Conservation (phyloP, 1,140 invertebrate species). For the Drosophila persimilis region DNA sequence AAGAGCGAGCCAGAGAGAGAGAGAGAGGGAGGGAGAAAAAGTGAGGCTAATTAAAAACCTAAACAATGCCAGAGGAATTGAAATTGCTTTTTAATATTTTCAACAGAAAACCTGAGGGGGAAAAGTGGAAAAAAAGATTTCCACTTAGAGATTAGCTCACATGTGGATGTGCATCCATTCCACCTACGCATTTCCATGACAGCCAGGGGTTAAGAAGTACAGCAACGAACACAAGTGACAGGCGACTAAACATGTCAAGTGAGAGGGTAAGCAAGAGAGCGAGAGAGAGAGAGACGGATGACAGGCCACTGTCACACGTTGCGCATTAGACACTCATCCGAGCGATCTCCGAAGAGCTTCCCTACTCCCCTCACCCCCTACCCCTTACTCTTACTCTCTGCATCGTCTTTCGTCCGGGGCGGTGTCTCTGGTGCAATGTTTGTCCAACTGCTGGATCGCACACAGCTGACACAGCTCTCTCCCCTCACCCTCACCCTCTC, state of each 20-base stretch:
- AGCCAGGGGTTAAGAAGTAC: conserved; percentile 11
- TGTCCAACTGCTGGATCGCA: conserved; percentile 35
- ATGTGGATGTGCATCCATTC: conserved; percentile 9
- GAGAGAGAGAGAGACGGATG: conserved; percentile 4
- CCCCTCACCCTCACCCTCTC: conserved; percentile 6
- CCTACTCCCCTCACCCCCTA: too few relatives aligned
- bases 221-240: too few relatives aligned
- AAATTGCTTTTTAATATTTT: conserved; percentile 76
- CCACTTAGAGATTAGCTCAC: conserved; percentile 55
- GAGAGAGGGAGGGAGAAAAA: neutral
- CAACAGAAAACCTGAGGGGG: conserved; percentile 45
- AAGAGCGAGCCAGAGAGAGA: too few relatives aligned
- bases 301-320: conserved; percentile 46
- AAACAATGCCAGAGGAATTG: conserved; percentile 40
- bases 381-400: neutral
- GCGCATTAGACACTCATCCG: conserved; percentile 7
- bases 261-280: neutral
- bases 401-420: neutral
- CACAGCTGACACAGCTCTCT: conserved; percentile 44
- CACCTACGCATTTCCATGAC: conserved; percentile 7
- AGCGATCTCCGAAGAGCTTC: neutral
- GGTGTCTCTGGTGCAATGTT: conserved; percentile 27
- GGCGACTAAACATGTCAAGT: neutral
- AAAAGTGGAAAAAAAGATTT: conserved; percentile 47
- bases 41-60: conserved; percentile 58